Conservation (phyloP, 1,140 invertebrate genomes). For the Panagrolaimus sp. region DNA sequence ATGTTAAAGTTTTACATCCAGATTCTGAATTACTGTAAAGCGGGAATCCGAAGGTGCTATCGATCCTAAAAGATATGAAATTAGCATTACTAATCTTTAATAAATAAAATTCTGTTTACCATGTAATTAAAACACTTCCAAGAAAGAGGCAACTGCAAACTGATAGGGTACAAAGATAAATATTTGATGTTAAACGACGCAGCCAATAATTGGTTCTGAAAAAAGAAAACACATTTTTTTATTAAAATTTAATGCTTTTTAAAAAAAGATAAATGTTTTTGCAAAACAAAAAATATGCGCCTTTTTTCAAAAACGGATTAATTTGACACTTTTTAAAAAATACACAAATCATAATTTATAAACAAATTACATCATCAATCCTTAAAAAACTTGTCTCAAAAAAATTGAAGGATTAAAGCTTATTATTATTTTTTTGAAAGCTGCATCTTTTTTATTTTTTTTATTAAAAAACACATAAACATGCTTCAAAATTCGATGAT, state of each 20-base stretch:
- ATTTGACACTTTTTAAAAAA: not conserved
- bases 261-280: not conserved
- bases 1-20: constrained; percentile 57
- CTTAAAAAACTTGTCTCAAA: not conserved
- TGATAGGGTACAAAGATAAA: constrained; percentile 56
- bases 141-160: constrained; percentile 56
- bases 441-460: not conserved
- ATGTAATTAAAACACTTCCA: constrained; percentile 51
- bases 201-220: constrained; percentile 58
- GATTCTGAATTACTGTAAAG: constrained; percentile 50
- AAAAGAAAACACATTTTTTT: constrained; percentile 20
- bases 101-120: constrained; percentile 20
- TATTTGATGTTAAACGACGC: constrained; percentile 54
- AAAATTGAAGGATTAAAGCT: not conserved
- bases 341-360: too few relatives aligned
- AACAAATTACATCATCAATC: not conserved
- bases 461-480: not conserved
- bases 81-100: constrained; percentile 7
- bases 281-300: constrained; percentile 1
- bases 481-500: not conserved
- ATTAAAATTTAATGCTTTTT: not conserved
- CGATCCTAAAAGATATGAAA: constrained; percentile 28
- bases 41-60: constrained; percentile 40
- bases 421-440: not conserved
- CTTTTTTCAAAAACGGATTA: constrained; percentile 17